These are phyloP conservation scores for Eumacrocentrus americanus DNA, from an alignment of 2,888 invertebrate species.

Conservation along the genomic window DNA sequence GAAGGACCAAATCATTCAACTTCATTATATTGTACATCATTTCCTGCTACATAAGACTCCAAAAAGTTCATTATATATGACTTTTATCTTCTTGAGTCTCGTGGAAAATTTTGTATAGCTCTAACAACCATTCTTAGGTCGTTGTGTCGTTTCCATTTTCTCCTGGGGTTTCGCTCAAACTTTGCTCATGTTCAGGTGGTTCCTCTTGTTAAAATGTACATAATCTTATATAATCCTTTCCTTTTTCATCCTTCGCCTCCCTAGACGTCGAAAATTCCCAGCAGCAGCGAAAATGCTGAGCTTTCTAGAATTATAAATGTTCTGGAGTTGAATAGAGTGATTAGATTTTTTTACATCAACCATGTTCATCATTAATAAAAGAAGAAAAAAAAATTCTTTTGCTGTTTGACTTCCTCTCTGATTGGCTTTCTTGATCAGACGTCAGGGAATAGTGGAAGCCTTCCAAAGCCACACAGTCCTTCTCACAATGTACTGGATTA, in stretches of 20 bases:
- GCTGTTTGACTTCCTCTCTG: neutral
- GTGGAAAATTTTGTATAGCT: neutral
- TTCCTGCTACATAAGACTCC: too few species aligned
- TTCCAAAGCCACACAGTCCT: neutral
- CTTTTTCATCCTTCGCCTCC: slow-evolving; percentile 12
- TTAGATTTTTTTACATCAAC: slow-evolving; percentile 14
- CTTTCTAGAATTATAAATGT: slow-evolving; percentile 19
- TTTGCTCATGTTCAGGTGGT: slow-evolving; percentile 24
- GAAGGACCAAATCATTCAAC: neutral
- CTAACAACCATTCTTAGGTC: slow-evolving; percentile 1
- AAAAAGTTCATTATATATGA: too few species aligned
- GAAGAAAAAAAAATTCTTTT: neutral
- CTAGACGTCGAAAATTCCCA: slow-evolving; percentile 11
- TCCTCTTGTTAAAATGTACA: slow-evolving; percentile 30
- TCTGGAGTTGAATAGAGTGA: slow-evolving; percentile 10
- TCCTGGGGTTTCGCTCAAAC: slow-evolving; percentile 20
- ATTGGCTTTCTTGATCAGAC: neutral
- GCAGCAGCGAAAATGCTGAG: neutral
- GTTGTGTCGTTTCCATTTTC: slow-evolving; percentile 21
- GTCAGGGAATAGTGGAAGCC: neutral
- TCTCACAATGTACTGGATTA: slow-evolving; percentile 26
- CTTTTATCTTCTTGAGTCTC: neutral
- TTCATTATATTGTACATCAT: neutral
- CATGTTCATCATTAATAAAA: neutral
- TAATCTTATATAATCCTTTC: slow-evolving; percentile 18